Base-by-base conservation (phyloP, 1,140 invertebrate genomes). In the Cryptotermes secundus region DNA sequence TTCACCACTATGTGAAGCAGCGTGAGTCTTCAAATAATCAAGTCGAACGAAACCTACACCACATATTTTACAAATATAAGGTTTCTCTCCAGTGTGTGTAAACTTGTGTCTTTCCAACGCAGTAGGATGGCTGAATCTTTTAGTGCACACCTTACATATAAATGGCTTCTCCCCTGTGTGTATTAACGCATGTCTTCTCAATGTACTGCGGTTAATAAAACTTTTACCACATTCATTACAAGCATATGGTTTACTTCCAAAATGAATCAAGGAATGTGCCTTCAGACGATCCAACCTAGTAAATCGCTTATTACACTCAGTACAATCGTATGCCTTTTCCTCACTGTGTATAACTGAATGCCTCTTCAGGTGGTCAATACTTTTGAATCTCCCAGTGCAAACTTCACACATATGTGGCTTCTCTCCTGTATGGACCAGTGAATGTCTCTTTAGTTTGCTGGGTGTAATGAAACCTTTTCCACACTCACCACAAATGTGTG, bases 161-260 rank as follows among this genome's bases (percentile, higher is more conserved):
- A 72, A n/a, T 31, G 59, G 59, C n/a, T 72, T 72, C 14, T 72
- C 59, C n/a, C 59, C 59, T 31, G 59, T 72, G n/a, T 72, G 59
- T 31, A 72, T 31, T 72, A 72, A 72, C 6, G 59, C 6, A 14
- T 72, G 59, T 31, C 59, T 31, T 31, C 59, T 72, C n/a, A 72
- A 9, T 31, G 59, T 72, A 31, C 59, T 31, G 2, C 59, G 26
- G 16, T 72, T 72, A n/a, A 72, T 72, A 16, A 72, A 72, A 72
- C 59, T 72, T n/a, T 72, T 72, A 31, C 26, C 26, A n/a, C 59
- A 72, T 72, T 72, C 59, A 72, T 72, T 72, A 72, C 59, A 72
- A 31, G 4, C 59, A 31, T 72, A 72, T 7, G 59, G 59, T 72
- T 72, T 72, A 72, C 31, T 72, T 26, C 59, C 59, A 31, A 31